phyloP scores from a whole-genome alignment of 2,113 vertebrate genomes.

The Gavia stellata region DNA sequence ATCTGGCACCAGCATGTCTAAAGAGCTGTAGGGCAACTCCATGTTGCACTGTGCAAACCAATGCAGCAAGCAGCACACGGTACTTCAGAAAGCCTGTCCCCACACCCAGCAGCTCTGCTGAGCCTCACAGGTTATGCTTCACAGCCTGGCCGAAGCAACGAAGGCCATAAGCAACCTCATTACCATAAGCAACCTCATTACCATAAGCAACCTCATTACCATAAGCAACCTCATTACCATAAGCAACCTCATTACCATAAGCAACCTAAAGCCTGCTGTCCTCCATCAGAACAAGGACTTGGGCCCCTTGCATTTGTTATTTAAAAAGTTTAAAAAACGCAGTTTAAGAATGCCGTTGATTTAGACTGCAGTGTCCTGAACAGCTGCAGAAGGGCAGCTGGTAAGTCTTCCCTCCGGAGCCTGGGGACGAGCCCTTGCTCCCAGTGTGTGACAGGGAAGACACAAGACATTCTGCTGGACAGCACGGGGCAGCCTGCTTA shows the following conservation, averaged over 20 bases:
- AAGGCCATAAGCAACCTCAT: not conserved
- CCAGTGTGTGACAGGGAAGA: rapidly evolving
- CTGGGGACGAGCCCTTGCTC: not conserved
- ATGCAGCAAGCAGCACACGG: not conserved
- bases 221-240: not conserved
- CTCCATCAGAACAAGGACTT: not conserved
- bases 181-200: not conserved
- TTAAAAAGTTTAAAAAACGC: not conserved
- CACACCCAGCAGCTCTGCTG: not conserved
- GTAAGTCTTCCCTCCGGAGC: not conserved
- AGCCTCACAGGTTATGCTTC: not conserved
- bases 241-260: not conserved
- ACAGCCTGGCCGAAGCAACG: not conserved
- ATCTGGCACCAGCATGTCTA: not conserved
- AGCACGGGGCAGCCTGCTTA: not conserved
- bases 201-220: not conserved
- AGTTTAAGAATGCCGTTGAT: not conserved
- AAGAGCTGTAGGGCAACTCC: not conserved
- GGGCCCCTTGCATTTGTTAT: not conserved
- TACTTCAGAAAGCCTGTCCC: not conserved
- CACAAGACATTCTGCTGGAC: not conserved
- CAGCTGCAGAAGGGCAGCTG: not conserved
- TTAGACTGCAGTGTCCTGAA: not conserved
- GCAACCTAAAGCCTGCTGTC: not conserved
- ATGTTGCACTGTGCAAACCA: not conserved